Evolutionary conservation across 2,797 vertebrate species (phyloP).

Genomic region (Sebastes goodei): DNA sequence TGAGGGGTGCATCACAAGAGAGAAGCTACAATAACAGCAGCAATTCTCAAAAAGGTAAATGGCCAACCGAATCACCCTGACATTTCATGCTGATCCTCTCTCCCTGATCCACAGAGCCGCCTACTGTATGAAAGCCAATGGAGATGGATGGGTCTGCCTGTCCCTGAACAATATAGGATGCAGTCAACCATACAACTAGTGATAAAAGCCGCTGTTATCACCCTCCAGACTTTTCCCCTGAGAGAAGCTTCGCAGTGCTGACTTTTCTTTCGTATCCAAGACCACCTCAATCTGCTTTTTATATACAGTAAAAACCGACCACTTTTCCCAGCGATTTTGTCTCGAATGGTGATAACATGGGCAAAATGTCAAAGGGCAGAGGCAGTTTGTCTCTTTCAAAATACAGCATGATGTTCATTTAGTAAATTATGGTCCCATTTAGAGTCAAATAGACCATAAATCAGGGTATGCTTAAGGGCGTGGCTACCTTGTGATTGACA

Average conservation of each 20-base stretch:
- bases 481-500: too few relatives aligned
- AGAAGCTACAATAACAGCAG: conserved; percentile 34
- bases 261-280: conserved; percentile 30
- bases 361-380: conserved; percentile 1
- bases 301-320: neutral
- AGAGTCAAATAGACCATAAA: too few relatives aligned
- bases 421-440: too few relatives aligned
- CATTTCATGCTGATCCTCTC: conserved; percentile 52
- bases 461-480: too few relatives aligned
- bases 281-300: conserved; percentile 27
- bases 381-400: conserved; percentile 20
- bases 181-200: conserved; percentile 73
- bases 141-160: conserved; percentile 72
- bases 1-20: neutral
- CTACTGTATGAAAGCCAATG: conserved; percentile 65
- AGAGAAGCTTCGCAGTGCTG: conserved; percentile 34
- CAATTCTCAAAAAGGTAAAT: conserved; percentile 47
- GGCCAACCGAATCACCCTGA: conserved; percentile 58
- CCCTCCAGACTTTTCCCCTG: conserved; percentile 54
- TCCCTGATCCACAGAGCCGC: conserved; percentile 57
- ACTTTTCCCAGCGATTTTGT: neutral
- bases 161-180: conserved; percentile 74
- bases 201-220: conserved; percentile 81
- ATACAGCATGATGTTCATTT: too few relatives aligned
- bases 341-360: conserved; percentile 5